Percentiles rank a stretch among this genome's conserved stretches.
These are phyloP conservation scores for Sisyra nigra DNA, from an alignment of 2,888 invertebrate species.

Conservation along the genomic window DNA sequence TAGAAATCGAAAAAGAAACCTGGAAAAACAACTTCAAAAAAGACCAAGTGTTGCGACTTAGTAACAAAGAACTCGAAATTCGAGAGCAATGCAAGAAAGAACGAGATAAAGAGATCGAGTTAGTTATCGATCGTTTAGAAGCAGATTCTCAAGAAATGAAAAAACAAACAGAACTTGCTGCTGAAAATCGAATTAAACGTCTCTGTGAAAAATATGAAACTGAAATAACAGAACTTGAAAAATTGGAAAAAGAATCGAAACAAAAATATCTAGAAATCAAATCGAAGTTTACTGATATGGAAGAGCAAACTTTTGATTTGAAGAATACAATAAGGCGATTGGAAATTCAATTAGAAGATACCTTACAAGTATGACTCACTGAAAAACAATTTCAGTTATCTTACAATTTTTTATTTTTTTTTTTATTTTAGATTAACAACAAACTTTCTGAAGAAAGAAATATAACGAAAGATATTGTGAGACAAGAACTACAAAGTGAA, in stretches of 20 bases:
- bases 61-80: slow-evolving; percentile 50
- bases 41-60: slow-evolving; percentile 40
- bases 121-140: slow-evolving; percentile 51
- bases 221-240: slow-evolving; percentile 49
- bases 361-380: slow-evolving; percentile 35
- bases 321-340: slow-evolving; percentile 46
- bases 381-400: no score
- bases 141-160: slow-evolving; percentile 43
- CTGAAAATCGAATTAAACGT: slow-evolving; percentile 40
- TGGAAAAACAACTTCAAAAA: slow-evolving; percentile 44
- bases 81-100: slow-evolving; percentile 53
- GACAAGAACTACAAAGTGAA: slow-evolving; percentile 43
- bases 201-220: slow-evolving; percentile 60
- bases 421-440: slow-evolving; percentile 26
- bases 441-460: slow-evolving; percentile 37
- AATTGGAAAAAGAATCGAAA: slow-evolving; percentile 46
- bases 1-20: slow-evolving; percentile 43
- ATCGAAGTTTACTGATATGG: slow-evolving; percentile 43
- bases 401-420: slow-evolving; percentile 7
- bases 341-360: slow-evolving; percentile 45
- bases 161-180: slow-evolving; percentile 41
- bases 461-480: slow-evolving; percentile 38
- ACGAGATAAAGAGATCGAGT: slow-evolving; percentile 63
- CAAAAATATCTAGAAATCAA: slow-evolving; percentile 49
- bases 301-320: slow-evolving; percentile 38